These are phyloP conservation scores for Zaprionus ornatus DNA, from an alignment of 1,140 invertebrate species.

Conservation along the genomic window DNA sequence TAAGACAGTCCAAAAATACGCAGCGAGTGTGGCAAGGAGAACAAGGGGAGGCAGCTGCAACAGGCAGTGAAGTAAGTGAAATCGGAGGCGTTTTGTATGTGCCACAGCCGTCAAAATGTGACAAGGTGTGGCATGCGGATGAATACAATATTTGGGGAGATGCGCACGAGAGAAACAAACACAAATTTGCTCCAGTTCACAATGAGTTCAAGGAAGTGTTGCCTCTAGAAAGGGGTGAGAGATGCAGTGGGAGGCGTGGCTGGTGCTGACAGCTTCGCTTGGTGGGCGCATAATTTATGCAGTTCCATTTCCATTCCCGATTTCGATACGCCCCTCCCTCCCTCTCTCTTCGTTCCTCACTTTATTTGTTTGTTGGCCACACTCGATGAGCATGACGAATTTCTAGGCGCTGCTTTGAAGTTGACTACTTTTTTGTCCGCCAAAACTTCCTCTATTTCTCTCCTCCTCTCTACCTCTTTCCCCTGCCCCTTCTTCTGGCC, in stretches of 20 bases:
- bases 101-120: conserved; percentile 4
- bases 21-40: conserved; percentile 6
- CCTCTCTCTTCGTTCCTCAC: background rate
- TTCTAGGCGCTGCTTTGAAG: conserved; percentile 64
- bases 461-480: background rate
- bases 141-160: conserved; percentile 16
- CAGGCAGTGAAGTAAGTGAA: conserved; percentile 13
- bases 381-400: conserved; percentile 69
- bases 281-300: conserved; percentile 73
- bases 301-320: conserved; percentile 52
- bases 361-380: conserved; percentile 37
- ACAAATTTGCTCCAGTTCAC: conserved; percentile 74
- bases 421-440: conserved; percentile 21
- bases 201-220: conserved; percentile 30
- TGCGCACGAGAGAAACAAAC: conserved; percentile 49
- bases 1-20: conserved; percentile 62
- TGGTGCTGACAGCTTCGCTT: conserved; percentile 71
- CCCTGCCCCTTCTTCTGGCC: conserved; percentile 3
- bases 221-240: background rate
- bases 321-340: conserved; percentile 17
- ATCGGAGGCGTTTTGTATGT: conserved; percentile 47
- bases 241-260: conserved; percentile 24
- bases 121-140: conserved; percentile 23
- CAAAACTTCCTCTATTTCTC: conserved; percentile 11
- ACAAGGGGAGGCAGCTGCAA: conserved; percentile 33